These are phyloP conservation scores for Stomorhina lunata DNA, from an alignment of 2,888 invertebrate species.

Conservation along the genomic window DNA sequence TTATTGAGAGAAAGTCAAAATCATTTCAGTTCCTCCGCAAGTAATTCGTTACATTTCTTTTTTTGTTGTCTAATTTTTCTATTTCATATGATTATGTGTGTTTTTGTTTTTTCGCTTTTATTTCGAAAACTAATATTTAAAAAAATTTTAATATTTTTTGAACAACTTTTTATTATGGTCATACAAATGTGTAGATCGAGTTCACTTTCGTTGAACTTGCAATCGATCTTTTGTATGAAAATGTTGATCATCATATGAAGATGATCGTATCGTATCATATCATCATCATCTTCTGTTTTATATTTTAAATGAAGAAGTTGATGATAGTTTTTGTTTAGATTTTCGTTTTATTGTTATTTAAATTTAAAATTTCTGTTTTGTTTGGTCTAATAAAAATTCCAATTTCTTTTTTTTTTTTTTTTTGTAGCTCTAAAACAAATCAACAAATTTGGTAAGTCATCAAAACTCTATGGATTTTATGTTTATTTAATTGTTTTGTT, in stretches of 20 bases:
- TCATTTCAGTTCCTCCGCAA: slow-evolving; percentile 42
- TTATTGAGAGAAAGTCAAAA: slow-evolving; percentile 54
- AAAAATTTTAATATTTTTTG: too few species aligned
- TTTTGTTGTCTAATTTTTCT: too few species aligned
- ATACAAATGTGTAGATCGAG: slow-evolving; percentile 2
- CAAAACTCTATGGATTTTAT: neutral
- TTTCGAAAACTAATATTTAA: neutral
- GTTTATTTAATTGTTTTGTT: neutral
- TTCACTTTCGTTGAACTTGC: slow-evolving; percentile 61
- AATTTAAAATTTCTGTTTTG: slow-evolving; percentile 13
- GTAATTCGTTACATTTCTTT: slow-evolving; percentile 36
- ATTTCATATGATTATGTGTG: neutral
- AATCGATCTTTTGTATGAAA: neutral
- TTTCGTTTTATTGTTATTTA: slow-evolving; percentile 29
- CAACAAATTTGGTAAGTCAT: neutral
- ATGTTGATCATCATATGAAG: neutral
- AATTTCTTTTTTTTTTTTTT: neutral
- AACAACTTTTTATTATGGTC: neutral
- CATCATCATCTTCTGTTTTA: neutral
- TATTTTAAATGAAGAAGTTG: neutral
- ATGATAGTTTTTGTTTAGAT: neutral
- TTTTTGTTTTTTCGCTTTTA: neutral
- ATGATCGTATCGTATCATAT: neutral
- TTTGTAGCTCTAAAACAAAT: neutral
- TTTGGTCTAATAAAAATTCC: slow-evolving; percentile 13